Evolutionary conservation across 1,140 invertebrate genomes (phyloP).

Genomic region (Camponotus floridanus): DNA sequence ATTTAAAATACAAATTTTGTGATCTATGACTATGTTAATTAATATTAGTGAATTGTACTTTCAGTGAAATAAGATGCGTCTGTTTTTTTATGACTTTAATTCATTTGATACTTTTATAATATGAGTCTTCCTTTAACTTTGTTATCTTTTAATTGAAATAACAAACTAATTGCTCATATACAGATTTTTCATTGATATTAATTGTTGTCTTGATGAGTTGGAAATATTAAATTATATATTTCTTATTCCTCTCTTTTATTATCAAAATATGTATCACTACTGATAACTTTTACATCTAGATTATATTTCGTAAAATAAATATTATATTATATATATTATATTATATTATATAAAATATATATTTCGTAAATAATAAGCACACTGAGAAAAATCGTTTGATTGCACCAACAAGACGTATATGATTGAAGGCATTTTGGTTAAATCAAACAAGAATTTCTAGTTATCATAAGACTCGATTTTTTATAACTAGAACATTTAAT

Average conservation of each 20-base stretch:
- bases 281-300: not conserved
- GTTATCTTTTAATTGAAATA: not conserved
- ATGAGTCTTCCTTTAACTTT: not conserved
- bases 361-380: no score
- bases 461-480: no score
- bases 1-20: not conserved
- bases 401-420: no score
- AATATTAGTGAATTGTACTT: not conserved
- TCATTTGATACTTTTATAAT: not conserved
- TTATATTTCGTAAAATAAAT: not conserved
- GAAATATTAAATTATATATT: no score
- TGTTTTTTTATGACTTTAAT: not conserved
- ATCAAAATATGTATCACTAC: not conserved
- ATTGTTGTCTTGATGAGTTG: no score
- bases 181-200: no score
- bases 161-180: not conserved
- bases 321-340: no score
- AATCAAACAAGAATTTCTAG: no score
- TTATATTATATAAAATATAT: no score
- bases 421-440: no score
- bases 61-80: not conserved
- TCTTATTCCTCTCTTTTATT: not conserved
- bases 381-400: no score
- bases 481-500: no score
- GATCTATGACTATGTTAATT: not conserved